phyloP scores from a whole-genome alignment of 2,888 invertebrate genomes.

The Lymantria dispar region DNA sequence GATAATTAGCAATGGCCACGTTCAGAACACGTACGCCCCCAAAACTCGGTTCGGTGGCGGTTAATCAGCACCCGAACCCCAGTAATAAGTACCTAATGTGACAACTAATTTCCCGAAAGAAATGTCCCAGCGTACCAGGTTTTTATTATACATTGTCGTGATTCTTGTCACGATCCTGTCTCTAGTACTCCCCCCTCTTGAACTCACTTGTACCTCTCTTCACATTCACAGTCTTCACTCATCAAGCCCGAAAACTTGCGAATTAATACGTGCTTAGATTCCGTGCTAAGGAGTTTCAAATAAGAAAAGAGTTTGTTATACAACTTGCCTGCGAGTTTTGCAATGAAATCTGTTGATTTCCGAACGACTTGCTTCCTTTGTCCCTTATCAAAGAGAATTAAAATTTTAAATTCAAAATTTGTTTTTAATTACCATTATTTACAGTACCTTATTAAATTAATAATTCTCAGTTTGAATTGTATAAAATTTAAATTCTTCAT shows the following conservation, averaged over 20 bases:
- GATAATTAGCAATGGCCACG: constrained; percentile 37
- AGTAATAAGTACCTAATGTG: constrained; percentile 71
- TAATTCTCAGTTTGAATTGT: too few species aligned
- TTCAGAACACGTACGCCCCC: constrained; percentile 37
- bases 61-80: constrained; percentile 53
- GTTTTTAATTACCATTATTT: too few species aligned
- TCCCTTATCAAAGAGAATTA: constrained; percentile 15
- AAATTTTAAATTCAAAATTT: neutral
- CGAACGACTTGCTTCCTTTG: constrained; percentile 27
- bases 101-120: constrained; percentile 76
- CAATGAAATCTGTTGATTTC: constrained; percentile 45
- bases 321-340: constrained; percentile 27
- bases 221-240: constrained; percentile 50
- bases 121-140: constrained; percentile 55
- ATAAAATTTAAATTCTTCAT: too few species aligned
- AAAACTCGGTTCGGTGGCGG: constrained; percentile 38
- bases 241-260: constrained; percentile 71
- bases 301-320: constrained; percentile 33
- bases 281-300: constrained; percentile 28
- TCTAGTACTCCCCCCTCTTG: constrained; percentile 5
- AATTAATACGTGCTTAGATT: constrained; percentile 76
- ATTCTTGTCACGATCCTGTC: constrained; percentile 63
- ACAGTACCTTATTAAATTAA: too few species aligned
- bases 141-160: constrained; percentile 61
- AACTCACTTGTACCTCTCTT: constrained; percentile 16